A percentile compares a stretch with the other conserved stretches of the same genome.
phyloP scores from a whole-genome alignment of 2,888 invertebrate genomes.

The Periphyllus acericola region DNA sequence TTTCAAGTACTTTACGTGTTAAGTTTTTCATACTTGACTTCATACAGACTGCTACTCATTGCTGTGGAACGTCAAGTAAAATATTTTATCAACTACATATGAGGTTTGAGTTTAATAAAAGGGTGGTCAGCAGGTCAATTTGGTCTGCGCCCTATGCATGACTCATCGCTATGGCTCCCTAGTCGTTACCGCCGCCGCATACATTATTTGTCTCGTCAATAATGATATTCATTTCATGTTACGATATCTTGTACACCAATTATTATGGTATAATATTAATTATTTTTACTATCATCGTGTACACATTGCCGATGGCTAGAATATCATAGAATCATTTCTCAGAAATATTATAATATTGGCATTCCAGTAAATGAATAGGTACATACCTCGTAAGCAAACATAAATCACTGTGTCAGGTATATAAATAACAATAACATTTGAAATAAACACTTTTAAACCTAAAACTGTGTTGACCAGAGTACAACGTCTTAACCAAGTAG shows the following conservation, averaged over 20 bases:
- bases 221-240: not conserved
- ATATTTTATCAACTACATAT: not conserved
- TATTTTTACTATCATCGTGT: not conserved
- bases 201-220: not conserved
- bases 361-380: too few relatives aligned
- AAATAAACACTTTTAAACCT: too few relatives aligned
- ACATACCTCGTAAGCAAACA: too few relatives aligned
- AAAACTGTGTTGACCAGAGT: too few relatives aligned
- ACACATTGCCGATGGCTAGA: not conserved
- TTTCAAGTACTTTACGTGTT: too few relatives aligned
- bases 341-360: too few relatives aligned
- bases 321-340: not conserved
- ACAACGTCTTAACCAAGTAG: too few relatives aligned
- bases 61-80: not conserved
- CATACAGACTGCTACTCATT: not conserved
- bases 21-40: not conserved
- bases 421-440: too few relatives aligned
- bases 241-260: not conserved
- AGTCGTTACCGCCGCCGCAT: not conserved
- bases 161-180: conserved; percentile 5
- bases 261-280: not conserved
- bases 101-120: not conserved
- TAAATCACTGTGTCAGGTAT: too few relatives aligned
- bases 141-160: conserved; percentile 24
- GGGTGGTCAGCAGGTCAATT: not conserved